Conservation (phyloP, 2,797 vertebrate genomes). For the Urocyon cinereoargenteus region DNA sequence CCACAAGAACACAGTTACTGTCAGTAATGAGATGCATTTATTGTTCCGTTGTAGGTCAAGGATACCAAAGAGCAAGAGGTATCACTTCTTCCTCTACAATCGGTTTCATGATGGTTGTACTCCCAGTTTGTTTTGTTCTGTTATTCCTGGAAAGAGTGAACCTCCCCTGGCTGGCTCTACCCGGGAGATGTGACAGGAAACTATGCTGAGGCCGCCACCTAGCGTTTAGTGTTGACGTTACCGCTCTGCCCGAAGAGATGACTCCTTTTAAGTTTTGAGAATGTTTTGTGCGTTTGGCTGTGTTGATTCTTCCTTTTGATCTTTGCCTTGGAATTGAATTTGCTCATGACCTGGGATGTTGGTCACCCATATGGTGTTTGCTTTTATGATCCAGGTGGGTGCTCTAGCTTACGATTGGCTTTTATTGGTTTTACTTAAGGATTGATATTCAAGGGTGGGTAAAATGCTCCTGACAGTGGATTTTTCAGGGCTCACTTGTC, state of each 20-base stretch:
- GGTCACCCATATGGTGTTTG: background rate
- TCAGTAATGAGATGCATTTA: background rate
- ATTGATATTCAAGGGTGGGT: background rate
- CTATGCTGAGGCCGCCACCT: constrained; percentile 69
- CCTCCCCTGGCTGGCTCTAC: background rate
- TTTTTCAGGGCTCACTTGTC: background rate
- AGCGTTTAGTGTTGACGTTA: constrained; percentile 27
- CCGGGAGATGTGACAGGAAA: background rate
- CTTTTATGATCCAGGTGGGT: background rate
- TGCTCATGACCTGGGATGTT: background rate
- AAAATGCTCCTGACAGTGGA: background rate
- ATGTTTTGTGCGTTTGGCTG: background rate
- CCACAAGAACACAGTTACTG: background rate
- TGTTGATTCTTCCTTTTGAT: background rate
- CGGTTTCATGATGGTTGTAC: background rate
- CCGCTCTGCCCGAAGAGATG: background rate
- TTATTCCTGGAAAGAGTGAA: background rate
- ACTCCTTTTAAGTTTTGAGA: background rate
- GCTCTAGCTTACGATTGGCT: background rate
- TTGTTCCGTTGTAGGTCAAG: background rate
- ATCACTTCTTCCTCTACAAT: background rate
- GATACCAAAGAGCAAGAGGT: background rate
- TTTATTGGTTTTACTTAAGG: background rate
- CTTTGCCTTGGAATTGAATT: constrained; percentile 6
- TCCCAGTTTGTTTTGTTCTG: background rate